These are phyloP conservation scores for Dicycla oo DNA, from an alignment of 2,888 invertebrate genomes.

Conservation along the genomic window DNA sequence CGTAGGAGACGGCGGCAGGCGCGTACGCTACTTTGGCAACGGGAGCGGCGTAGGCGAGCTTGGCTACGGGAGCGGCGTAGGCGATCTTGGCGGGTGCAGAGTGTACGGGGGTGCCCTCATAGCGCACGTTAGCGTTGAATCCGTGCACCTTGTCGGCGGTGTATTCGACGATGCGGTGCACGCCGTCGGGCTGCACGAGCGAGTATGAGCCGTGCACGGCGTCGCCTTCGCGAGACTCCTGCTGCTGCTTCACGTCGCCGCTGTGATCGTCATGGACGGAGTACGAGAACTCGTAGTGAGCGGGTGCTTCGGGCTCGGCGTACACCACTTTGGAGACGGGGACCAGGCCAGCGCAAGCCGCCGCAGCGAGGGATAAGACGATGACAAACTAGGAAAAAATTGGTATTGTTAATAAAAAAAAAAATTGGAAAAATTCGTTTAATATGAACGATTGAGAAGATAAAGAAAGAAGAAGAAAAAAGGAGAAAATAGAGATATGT, in stretches of 20 bases:
- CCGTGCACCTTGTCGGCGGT: slow-evolving; percentile 83
- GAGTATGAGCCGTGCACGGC: slow-evolving; percentile 86
- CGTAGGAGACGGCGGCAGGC: slow-evolving; percentile 76
- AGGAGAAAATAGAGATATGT: not conserved
- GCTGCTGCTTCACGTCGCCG: slow-evolving; percentile 87
- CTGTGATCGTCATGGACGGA: slow-evolving; percentile 85
- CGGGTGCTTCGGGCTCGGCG: slow-evolving; percentile 80
- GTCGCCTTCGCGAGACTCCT: slow-evolving; percentile 84
- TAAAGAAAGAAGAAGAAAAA: not conserved
- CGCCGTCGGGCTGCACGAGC: slow-evolving; percentile 86
- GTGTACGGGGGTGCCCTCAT: slow-evolving; percentile 82
- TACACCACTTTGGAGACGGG: slow-evolving; percentile 79
- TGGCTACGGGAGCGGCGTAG: slow-evolving; percentile 67
- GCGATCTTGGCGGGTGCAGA: slow-evolving; percentile 70
- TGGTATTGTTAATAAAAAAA: not conserved
- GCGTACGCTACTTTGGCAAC: slow-evolving; percentile 76
- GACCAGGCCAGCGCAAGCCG: slow-evolving; percentile 73
- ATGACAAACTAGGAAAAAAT: slow-evolving; percentile 73
- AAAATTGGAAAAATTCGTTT: not conserved
- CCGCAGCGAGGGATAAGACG: slow-evolving; percentile 78
- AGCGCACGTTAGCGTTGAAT: slow-evolving; percentile 86
- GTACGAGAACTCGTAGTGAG: slow-evolving; percentile 85
- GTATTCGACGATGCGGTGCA: slow-evolving; percentile 86
- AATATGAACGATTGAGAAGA: not conserved
- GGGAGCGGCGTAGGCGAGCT: slow-evolving; percentile 68